These are phyloP conservation scores for Nibea albiflora DNA, from an alignment of 2,113 vertebrate genomes.

Conservation along the genomic window DNA sequence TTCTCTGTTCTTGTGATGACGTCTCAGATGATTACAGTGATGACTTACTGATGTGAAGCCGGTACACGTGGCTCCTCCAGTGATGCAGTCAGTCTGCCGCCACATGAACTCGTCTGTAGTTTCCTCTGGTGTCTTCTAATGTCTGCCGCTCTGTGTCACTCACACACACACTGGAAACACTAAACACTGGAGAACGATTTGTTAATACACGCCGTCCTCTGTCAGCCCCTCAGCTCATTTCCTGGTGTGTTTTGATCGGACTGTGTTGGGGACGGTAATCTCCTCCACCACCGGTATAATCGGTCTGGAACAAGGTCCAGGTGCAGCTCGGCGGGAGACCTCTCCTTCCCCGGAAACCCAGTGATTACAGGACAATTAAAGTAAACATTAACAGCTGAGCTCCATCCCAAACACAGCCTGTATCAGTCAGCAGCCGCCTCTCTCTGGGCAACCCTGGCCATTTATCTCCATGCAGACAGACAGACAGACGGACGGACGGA, in stretches of 20 bases:
- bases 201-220: neutral
- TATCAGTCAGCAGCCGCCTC: constrained; percentile 55
- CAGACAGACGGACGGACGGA: constrained; percentile 55
- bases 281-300: constrained; percentile 27
- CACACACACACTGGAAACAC: too few relatives aligned
- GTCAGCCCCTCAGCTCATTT: neutral
- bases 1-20: constrained; percentile 56
- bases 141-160: too few relatives aligned
- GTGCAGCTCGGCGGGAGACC: constrained; percentile 61
- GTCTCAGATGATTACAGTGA: constrained; percentile 30
- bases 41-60: constrained; percentile 57
- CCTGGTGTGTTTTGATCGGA: neutral
- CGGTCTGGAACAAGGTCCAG: constrained; percentile 55
- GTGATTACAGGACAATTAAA: constrained; percentile 76
- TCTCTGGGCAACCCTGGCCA: constrained; percentile 38
- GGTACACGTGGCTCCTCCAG: constrained; percentile 29
- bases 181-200: too few relatives aligned
- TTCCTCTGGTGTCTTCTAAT: too few relatives aligned
- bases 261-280: neutral
- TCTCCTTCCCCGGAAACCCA: constrained; percentile 42
- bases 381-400: constrained; percentile 75
- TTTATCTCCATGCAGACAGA: constrained; percentile 70
- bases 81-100: constrained; percentile 32
- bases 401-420: constrained; percentile 56
- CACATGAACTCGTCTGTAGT: constrained; percentile 18